phyloP scores from a whole-genome alignment of 2,797 vertebrate genomes.

The Steatocranus sp. region DNA sequence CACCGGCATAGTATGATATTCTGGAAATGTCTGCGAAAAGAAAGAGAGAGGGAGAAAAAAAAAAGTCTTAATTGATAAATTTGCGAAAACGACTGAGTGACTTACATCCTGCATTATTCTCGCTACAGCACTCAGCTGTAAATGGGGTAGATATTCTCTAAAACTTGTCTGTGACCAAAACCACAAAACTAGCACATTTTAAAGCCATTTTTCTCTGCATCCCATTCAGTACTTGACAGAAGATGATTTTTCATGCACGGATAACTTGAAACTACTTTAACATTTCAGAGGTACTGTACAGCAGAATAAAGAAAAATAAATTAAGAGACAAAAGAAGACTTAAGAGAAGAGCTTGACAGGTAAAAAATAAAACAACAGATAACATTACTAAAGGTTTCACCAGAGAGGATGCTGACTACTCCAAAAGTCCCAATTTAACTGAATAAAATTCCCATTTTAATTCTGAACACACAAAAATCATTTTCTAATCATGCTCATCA shows the following conservation, averaged over 20 bases:
- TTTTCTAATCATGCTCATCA: slow-evolving; percentile 1
- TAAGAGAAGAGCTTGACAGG: not conserved
- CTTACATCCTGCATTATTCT: not conserved
- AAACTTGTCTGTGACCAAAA: not conserved
- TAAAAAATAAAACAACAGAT: not conserved
- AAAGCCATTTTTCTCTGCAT: not conserved
- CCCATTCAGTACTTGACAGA: not conserved
- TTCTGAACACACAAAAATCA: not conserved
- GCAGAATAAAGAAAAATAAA: not conserved
- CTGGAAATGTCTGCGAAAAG: slow-evolving; percentile 80
- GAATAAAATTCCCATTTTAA: not conserved
- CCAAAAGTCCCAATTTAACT: not conserved
- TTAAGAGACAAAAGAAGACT: not conserved
- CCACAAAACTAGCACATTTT: not conserved
- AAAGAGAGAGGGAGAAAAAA: not conserved
- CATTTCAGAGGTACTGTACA: accelerated
- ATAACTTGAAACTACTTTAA: not conserved
- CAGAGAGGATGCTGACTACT: not conserved
- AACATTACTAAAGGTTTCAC: not conserved
- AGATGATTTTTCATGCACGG: not conserved
- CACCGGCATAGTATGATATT: slow-evolving; percentile 79
- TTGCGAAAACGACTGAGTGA: not conserved
- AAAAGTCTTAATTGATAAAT: not conserved
- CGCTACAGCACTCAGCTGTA: not conserved
- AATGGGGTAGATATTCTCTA: not conserved